These are phyloP conservation scores for Cecropterus lyciades DNA, from an alignment of 1,140 invertebrate species.

Conservation along the genomic window DNA sequence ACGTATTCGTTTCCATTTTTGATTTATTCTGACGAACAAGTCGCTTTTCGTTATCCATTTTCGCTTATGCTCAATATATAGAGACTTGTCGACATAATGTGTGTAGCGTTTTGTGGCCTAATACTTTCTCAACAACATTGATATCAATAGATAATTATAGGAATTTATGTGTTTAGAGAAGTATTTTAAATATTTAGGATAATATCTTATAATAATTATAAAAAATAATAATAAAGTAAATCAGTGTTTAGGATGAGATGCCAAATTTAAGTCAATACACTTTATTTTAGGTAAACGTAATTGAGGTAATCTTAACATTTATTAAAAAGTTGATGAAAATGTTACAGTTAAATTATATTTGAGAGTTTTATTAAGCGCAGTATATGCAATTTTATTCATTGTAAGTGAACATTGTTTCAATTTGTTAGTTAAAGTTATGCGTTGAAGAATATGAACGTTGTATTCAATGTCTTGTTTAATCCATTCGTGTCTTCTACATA, in stretches of 20 bases:
- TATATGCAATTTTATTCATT: constrained; percentile 82
- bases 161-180: constrained; percentile 83
- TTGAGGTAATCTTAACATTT: constrained; percentile 82
- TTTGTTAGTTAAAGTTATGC: constrained; percentile 83
- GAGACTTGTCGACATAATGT: constrained; percentile 44
- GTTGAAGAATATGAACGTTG: constrained; percentile 74
- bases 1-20: constrained; percentile 15
- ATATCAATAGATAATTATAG: constrained; percentile 82
- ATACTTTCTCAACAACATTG: constrained; percentile 70
- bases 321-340: constrained; percentile 83
- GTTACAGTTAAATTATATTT: constrained; percentile 84
- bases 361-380: constrained; percentile 83
- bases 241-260: constrained; percentile 83
- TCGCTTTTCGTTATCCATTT: constrained; percentile 22
- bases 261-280: constrained; percentile 84
- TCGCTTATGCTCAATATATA: constrained; percentile 62
- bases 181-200: constrained; percentile 83
- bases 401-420: constrained; percentile 82
- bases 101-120: constrained; percentile 80
- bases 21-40: neutral
- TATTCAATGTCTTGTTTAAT: constrained; percentile 60
- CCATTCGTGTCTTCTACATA: constrained; percentile 41
- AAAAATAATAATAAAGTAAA: constrained; percentile 74
- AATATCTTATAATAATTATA: constrained; percentile 59
- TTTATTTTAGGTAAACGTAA: constrained; percentile 83